A percentile compares a stretch with the other conserved stretches of the same genome.
phyloP scores from a whole-genome alignment of 2,797 vertebrate species.

The Bradypodion ventrale region DNA sequence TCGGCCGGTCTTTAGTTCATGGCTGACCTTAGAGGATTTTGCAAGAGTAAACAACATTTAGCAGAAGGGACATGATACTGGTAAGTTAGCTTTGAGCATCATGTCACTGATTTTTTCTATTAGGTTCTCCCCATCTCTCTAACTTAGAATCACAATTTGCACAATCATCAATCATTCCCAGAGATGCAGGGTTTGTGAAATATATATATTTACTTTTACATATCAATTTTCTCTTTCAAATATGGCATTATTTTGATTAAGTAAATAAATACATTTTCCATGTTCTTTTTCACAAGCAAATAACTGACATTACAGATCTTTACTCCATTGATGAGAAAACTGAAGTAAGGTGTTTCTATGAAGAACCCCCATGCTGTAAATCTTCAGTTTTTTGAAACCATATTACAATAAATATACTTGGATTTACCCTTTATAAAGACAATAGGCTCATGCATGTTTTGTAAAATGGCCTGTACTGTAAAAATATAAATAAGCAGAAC shows the following conservation, averaged over 20 bases:
- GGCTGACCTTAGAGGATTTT: not conserved
- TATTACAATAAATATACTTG: conserved; percentile 64
- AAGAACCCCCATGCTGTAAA: conserved; percentile 52
- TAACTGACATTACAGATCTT: conserved; percentile 36
- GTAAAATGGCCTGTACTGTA: conserved; percentile 47
- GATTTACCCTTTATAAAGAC: conserved; percentile 67
- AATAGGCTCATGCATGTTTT: conserved; percentile 56
- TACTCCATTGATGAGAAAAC: conserved; percentile 37
- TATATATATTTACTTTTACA: conserved; percentile 33
- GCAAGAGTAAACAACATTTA: conserved; percentile 21
- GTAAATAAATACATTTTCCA: conserved; percentile 23
- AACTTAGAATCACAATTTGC: not conserved
- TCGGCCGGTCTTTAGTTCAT: not conserved
- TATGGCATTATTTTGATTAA: conserved; percentile 40
- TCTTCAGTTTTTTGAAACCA: conserved; percentile 52
- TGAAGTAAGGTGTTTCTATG: conserved; percentile 27
- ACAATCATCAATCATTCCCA: not conserved
- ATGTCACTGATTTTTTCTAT: not conserved
- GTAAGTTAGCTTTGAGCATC: not conserved
- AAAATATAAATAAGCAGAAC: conserved; percentile 65
- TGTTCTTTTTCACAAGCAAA: conserved; percentile 33
- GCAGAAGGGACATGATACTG: not conserved
- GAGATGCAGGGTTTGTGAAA: conserved; percentile 38
- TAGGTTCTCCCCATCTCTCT: not conserved
- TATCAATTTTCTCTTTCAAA: conserved; percentile 43